These are phyloP conservation scores for Myotis brandtii DNA, from an alignment of 2,113 vertebrate genomes.

Conservation along the genomic window DNA sequence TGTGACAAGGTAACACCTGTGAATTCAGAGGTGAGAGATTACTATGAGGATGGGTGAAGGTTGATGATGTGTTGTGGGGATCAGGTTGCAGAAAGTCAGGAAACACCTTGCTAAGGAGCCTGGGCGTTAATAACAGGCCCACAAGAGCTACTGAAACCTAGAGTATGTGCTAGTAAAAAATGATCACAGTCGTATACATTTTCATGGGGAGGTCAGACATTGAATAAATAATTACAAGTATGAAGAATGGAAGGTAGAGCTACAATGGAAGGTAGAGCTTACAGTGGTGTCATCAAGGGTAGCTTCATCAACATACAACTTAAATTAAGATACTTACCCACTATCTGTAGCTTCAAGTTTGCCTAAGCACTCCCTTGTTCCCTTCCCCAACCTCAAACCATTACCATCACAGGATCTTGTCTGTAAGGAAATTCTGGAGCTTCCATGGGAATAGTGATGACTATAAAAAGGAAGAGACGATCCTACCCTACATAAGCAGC, in stretches of 20 bases:
- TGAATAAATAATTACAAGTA: background rate
- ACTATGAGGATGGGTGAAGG: background rate
- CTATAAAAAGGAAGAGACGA: too few relatives aligned
- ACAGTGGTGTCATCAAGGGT: background rate
- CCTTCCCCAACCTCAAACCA: background rate
- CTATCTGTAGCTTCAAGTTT: background rate
- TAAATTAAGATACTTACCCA: background rate
- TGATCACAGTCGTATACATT: background rate
- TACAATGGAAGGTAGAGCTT: background rate
- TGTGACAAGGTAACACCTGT: background rate
- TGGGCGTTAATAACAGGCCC: background rate
- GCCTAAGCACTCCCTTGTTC: background rate
- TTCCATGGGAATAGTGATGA: background rate
- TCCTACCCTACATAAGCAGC: too few relatives aligned
- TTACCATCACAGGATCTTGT: background rate
- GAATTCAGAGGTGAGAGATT: background rate
- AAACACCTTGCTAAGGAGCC: background rate
- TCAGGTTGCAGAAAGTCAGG: background rate
- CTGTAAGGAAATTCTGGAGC: background rate
- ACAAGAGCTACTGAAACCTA: background rate
- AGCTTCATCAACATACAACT: background rate
- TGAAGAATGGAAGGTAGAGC: background rate
- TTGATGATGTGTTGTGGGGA: background rate
- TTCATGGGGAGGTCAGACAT: background rate
- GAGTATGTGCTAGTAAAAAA: background rate